Conservation (phyloP, 2,888 invertebrate species). For the Caenorhabditis afra region DNA sequence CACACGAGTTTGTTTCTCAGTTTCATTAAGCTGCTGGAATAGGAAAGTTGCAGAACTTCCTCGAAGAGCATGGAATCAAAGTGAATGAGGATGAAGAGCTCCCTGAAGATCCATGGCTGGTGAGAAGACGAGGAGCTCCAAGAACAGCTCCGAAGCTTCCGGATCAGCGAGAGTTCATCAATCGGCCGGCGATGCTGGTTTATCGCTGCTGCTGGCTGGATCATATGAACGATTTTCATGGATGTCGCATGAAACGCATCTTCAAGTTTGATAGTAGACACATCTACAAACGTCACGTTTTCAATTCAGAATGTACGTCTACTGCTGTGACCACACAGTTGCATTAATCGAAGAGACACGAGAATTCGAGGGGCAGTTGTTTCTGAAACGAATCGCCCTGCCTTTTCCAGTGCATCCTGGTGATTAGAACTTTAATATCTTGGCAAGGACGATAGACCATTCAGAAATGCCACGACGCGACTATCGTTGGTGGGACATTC, state of each 20-base stretch:
- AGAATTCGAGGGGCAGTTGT: constrained; percentile 71
- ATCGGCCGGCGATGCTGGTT: constrained; percentile 57
- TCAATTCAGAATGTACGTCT: constrained; percentile 61
- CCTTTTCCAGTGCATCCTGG: constrained; percentile 60
- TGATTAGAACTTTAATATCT: background rate
- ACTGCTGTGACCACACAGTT: constrained; percentile 65
- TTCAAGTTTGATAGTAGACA: constrained; percentile 42
- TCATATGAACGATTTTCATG: constrained; percentile 64
- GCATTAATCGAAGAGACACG: constrained; percentile 68
- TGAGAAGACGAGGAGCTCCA: constrained; percentile 44
- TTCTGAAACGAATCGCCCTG: constrained; percentile 64
- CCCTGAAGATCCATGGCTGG: constrained; percentile 67
- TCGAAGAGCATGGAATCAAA: constrained; percentile 66
- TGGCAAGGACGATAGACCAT: background rate
- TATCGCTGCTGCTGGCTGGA: constrained; percentile 69
- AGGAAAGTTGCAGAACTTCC: constrained; percentile 55
- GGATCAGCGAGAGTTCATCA: constrained; percentile 62
- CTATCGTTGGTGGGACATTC: constrained; percentile 70
- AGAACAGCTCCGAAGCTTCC: constrained; percentile 55
- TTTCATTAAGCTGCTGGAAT: background rate
- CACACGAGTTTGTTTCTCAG: constrained; percentile 42
- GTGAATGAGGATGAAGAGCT: constrained; percentile 62
- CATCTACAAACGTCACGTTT: background rate
- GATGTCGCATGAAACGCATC: constrained; percentile 59
- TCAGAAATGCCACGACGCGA: constrained; percentile 60